Conservation (phyloP, 2,888 invertebrate species). For the Agrotis puta region DNA sequence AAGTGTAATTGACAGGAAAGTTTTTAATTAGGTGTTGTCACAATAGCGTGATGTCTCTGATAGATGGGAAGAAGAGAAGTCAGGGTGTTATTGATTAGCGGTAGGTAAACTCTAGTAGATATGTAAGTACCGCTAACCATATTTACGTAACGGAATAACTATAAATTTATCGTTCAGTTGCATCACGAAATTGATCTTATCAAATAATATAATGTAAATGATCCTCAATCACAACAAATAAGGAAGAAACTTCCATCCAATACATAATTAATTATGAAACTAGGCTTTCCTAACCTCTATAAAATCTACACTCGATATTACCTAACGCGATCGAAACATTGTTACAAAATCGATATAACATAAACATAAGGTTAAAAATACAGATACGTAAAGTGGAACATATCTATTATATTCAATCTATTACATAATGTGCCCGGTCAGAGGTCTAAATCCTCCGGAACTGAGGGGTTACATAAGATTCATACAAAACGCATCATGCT, state of each 20-base stretch:
- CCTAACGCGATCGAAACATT: conserved; percentile 25
- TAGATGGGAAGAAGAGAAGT: background rate
- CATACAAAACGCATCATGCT: conserved; percentile 38
- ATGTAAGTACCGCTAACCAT: background rate
- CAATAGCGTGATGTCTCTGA: background rate
- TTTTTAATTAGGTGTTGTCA: conserved; percentile 13
- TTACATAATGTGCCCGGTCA: conserved; percentile 53
- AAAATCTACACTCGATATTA: conserved; percentile 25
- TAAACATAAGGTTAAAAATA: conserved; percentile 7
- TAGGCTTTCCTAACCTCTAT: background rate
- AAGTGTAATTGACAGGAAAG: conserved; percentile 32
- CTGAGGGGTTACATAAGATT: conserved; percentile 44
- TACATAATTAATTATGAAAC: background rate
- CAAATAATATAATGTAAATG: background rate
- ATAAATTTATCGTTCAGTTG: no score
- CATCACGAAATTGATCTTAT: no score
- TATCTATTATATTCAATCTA: conserved; percentile 45
- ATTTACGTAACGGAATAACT: background rate
- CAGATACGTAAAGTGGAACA: conserved; percentile 48
- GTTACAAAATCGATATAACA: conserved; percentile 38
- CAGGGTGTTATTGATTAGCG: background rate
- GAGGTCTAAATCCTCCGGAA: conserved; percentile 51
- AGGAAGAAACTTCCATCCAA: background rate
- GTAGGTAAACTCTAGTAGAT: no score
- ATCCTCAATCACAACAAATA: background rate